Evolutionary conservation across 2,113 vertebrate genomes (phyloP).

Genomic region (Microtus ochrogaster): DNA sequence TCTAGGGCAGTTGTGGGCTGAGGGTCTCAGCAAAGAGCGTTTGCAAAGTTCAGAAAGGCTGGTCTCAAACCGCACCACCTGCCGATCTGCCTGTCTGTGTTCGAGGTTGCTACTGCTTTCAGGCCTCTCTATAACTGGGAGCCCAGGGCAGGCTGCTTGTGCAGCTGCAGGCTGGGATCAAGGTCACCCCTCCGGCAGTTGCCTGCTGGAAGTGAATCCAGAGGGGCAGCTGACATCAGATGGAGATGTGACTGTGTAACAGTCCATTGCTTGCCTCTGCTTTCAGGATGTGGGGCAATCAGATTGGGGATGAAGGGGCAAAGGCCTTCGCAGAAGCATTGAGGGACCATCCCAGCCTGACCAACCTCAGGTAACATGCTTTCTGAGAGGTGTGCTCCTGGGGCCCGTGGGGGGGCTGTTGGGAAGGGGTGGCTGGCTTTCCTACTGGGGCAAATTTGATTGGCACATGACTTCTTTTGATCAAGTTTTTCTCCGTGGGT

Average conservation of each 20-base stretch:
- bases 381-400: background rate
- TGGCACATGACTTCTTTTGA: background rate
- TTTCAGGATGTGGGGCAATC: constrained; percentile 97
- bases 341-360: constrained; percentile 91
- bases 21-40: background rate
- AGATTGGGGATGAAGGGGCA: constrained; percentile 94
- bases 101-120: background rate
- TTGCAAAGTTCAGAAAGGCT: background rate
- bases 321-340: constrained; percentile 93
- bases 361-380: constrained; percentile 91
- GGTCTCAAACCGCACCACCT: background rate
- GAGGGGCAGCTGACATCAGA: background rate
- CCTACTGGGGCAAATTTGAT: background rate
- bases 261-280: constrained; percentile 62
- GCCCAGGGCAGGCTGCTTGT: background rate
- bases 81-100: background rate
- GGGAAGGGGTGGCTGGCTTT: background rate
- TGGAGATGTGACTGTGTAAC: background rate
- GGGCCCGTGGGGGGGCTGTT: too few species aligned
- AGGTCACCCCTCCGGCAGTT: background rate
- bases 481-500: background rate
- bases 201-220: background rate
- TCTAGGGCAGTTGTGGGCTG: background rate
- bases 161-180: background rate
- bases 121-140: background rate